Evolutionary conservation across 2,888 invertebrate species (phyloP), one percentile per base, ranked within the genome.

Genomic region (Monopis laevigella): DNA sequence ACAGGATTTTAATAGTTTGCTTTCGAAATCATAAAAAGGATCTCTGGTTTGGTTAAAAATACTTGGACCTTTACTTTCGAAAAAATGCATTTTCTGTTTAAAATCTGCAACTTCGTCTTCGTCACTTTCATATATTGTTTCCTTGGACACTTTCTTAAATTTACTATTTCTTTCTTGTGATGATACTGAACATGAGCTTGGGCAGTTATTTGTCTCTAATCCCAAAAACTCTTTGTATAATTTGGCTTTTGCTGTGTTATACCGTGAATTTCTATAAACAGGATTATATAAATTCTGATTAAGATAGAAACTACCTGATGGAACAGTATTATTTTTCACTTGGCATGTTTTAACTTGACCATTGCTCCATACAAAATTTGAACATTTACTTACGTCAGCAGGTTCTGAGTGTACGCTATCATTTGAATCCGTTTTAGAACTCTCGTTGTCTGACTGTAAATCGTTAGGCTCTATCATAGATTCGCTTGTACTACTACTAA

Each of bases 1-100:
- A 48, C 77, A 78, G 2, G 69, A 64, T n/a, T 59, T 57, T 27
- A 62, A 45, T 43, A 78, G 49, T 46, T 71, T 64, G 26, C 46
- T 57, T 53, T 74, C 67, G 17, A 66, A 48, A 38, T 47, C 56
- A 14, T 57, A 55, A 47, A 56, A 65, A 38, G 48, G 48, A 34
- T 51, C 50, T 8, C 42, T 46, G 12, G 40, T 29, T 29, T 46
- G 40, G 11, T 43, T 41, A n/a, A 42, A 43, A 12, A 14, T 45
- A 44, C 41, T 43, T 45, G 11, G 52, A 13, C 54, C 47, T 46
- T 51, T 56, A 39, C 49, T 50, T 48, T 59, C 54, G 42, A 55
- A 53, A 48, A 49, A 54, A 19, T 51, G 47, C 41, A 42, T 51
- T 39, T 46, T 53, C 46, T 48, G 49, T 43, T 43, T 48, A 40